Evolutionary conservation across 2,113 vertebrate genomes (phyloP).

Genomic region (Australoheros scitulus): DNA sequence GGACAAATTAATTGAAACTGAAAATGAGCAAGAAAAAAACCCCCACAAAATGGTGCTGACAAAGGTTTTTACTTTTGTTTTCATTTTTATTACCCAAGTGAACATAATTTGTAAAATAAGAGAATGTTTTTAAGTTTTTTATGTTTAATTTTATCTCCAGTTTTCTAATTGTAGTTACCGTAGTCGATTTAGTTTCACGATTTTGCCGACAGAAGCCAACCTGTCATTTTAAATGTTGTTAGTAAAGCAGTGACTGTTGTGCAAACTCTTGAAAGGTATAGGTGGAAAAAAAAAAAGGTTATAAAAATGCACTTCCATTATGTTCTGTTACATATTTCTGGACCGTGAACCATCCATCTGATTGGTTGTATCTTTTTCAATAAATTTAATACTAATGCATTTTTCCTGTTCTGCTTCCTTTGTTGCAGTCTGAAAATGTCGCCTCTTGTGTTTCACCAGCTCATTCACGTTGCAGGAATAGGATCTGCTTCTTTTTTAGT

Average conservation of each 20-base stretch:
- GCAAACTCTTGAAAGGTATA: slow-evolving; percentile 69
- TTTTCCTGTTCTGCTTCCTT: slow-evolving; percentile 27
- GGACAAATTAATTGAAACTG: slow-evolving; percentile 26
- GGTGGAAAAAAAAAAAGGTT: slow-evolving; percentile 55
- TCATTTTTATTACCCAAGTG: slow-evolving; percentile 76
- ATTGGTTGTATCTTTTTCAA: slow-evolving; percentile 84
- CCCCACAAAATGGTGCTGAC: slow-evolving; percentile 75
- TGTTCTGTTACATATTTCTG: slow-evolving; percentile 80
- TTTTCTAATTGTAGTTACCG: slow-evolving; percentile 79
- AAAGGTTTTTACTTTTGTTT: slow-evolving; percentile 70
- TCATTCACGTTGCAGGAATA: neutral
- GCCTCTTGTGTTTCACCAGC: neutral
- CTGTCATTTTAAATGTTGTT: slow-evolving; percentile 79
- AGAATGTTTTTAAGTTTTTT: slow-evolving; percentile 72
- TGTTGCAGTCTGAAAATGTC: neutral
- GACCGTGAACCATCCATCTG: slow-evolving; percentile 75
- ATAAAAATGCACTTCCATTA: slow-evolving; percentile 67
- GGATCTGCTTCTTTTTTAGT: neutral
- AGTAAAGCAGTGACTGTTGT: slow-evolving; percentile 79
- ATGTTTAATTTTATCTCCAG: slow-evolving; percentile 72
- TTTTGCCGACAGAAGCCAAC: slow-evolving; percentile 71
- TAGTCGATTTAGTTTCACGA: slow-evolving; percentile 67
- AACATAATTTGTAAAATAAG: slow-evolving; percentile 82
- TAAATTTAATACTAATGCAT: slow-evolving; percentile 85
- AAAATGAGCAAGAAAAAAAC: slow-evolving; percentile 32